Conservation (phyloP, 1,140 invertebrate species). For the Bilobella aurantiaca region DNA sequence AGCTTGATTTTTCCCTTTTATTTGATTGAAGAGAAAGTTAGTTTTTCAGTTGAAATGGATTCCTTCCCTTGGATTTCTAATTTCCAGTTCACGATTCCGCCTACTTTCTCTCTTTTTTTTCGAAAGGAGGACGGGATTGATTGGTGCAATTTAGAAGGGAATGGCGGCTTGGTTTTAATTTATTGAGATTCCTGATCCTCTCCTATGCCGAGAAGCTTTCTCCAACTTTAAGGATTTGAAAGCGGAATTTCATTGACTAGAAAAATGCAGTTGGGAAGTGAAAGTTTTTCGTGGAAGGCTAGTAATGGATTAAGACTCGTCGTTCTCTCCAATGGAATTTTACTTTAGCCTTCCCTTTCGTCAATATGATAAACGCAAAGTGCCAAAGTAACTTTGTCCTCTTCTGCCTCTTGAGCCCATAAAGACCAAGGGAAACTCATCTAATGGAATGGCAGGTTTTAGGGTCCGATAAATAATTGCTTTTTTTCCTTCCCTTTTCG, state of each 20-base stretch:
- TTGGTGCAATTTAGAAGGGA: neutral
- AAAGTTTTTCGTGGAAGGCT: neutral
- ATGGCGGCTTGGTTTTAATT: neutral
- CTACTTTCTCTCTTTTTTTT: too few species aligned
- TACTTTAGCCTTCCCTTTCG: neutral
- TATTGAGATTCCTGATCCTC: neutral
- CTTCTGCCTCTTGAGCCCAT: neutral
- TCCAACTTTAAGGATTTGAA: neutral
- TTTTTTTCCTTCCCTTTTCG: neutral
- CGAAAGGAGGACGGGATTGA: conserved; percentile 4
- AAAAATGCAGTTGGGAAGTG: too few species aligned
- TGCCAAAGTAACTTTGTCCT: neutral
- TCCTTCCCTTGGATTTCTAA: too few species aligned
- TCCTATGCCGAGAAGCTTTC: neutral
- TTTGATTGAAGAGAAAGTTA: too few species aligned
- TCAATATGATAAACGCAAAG: conserved; percentile 1
- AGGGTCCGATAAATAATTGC: conserved; percentile 9
- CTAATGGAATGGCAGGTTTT: conserved; percentile 6
- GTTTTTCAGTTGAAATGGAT: too few species aligned
- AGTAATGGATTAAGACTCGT: neutral
- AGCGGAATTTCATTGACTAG: neutral
- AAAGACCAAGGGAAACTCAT: neutral
- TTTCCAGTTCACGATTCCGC: too few species aligned
- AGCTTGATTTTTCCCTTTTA: too few species aligned
- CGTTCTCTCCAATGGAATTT: neutral